Conservation (phyloP, 2,113 vertebrate species). For the Bujurquina vittata region DNA sequence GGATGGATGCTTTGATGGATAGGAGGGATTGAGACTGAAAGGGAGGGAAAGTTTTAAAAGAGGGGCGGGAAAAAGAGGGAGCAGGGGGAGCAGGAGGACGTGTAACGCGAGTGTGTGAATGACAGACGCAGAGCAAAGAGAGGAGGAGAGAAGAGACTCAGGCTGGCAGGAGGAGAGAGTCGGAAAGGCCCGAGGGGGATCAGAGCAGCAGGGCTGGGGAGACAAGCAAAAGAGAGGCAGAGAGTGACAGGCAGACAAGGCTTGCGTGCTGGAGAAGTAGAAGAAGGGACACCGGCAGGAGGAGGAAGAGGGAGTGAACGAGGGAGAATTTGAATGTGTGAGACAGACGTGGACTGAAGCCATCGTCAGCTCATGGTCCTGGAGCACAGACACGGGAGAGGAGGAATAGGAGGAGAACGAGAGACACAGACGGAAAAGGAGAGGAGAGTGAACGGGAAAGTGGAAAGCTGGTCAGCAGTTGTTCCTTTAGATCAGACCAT, state of each 20-base stretch:
- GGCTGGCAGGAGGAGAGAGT: conserved; percentile 70
- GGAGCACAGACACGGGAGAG: conserved; percentile 60
- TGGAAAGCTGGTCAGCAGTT: conserved; percentile 64
- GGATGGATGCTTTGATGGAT: conserved; percentile 67
- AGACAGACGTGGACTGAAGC: conserved; percentile 72
- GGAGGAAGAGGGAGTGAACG: conserved; percentile 64
- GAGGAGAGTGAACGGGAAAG: conserved; percentile 41
- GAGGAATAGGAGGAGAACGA: conserved; percentile 50
- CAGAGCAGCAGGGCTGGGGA: conserved; percentile 53
- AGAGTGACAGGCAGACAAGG: conserved; percentile 62
- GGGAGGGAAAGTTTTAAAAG: conserved; percentile 70
- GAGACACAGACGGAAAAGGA: conserved; percentile 47
- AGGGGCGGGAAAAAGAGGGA: conserved; percentile 72
- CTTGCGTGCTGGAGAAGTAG: conserved; percentile 53
- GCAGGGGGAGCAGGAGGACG: conserved; percentile 55
- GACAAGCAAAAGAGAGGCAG: conserved; percentile 42
- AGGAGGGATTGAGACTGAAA: conserved; percentile 64
- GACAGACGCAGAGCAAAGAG: conserved; percentile 69
- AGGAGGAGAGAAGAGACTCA: conserved; percentile 57
- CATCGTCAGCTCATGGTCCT: conserved; percentile 68
- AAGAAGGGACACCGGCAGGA: conserved; percentile 58
- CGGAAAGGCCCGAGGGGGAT: conserved; percentile 65
- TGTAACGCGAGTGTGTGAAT: conserved; percentile 69
- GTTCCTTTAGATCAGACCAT: conserved; percentile 72
- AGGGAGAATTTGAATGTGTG: conserved; percentile 79